These are phyloP conservation scores for Bombus ignitus DNA, from an alignment of 1,140 invertebrate genomes.

Conservation along the genomic window DNA sequence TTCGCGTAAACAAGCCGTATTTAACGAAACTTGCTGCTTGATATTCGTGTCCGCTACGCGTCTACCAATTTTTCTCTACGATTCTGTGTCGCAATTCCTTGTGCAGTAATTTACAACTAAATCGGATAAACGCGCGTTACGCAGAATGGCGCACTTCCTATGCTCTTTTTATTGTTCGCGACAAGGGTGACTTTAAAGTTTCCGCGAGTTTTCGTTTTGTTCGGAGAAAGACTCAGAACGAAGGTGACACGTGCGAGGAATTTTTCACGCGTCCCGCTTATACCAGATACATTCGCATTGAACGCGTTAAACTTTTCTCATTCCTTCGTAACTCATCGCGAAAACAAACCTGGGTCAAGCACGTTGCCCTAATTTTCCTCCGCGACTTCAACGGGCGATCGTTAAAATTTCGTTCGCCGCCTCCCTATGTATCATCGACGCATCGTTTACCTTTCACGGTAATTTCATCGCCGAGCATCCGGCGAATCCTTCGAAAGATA, in stretches of 20 bases:
- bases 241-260: background rate
- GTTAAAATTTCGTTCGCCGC: constrained; percentile 7
- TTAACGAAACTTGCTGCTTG: too few species aligned
- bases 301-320: background rate
- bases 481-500: background rate
- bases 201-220: background rate
- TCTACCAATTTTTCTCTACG: too few species aligned
- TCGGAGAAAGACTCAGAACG: background rate
- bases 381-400: constrained; percentile 5
- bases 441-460: background rate
- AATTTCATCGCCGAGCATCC: background rate
- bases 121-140: too few species aligned
- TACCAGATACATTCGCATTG: background rate
- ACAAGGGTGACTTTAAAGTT: background rate
- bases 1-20: too few species aligned
- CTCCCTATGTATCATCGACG: background rate
- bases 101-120: too few species aligned
- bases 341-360: constrained; percentile 32
- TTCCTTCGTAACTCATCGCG: background rate
- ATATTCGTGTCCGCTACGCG: too few species aligned
- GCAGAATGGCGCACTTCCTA: too few species aligned
- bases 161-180: too few species aligned
- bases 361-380: constrained; percentile 11
- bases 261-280: background rate
- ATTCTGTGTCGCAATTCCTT: too few species aligned